A percentile compares a stretch with the other conserved stretches of the same genome.
Conservation (phyloP, 2,888 invertebrate genomes). For the Netelia virgata region DNA sequence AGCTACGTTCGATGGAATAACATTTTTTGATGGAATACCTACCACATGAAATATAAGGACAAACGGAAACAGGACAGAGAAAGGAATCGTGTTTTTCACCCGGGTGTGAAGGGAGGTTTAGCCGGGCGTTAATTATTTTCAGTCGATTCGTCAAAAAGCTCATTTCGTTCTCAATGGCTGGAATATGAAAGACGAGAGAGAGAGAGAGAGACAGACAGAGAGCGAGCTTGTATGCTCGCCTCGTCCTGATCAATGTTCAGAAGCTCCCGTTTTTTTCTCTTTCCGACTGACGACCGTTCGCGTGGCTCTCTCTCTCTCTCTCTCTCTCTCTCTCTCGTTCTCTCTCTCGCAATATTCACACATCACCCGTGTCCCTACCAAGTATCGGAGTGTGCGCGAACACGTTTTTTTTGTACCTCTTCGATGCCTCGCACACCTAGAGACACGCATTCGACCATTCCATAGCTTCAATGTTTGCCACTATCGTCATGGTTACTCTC, state of each 20-base stretch:
- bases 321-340: conserved; percentile 27
- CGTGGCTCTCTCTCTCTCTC: conserved; percentile 13
- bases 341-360: conserved; percentile 11
- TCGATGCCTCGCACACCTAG: conserved; percentile 22
- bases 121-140: conserved; percentile 50
- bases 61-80: conserved; percentile 60
- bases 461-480: conserved; percentile 73
- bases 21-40: no score
- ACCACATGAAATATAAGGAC: not conserved
- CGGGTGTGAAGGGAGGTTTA: not conserved
- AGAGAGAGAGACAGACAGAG: not conserved
- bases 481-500: conserved; percentile 77
- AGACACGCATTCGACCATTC: not conserved
- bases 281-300: not conserved
- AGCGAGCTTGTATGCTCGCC: not conserved
- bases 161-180: conserved; percentile 33
- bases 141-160: conserved; percentile 57
- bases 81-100: conserved; percentile 23
- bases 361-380: not conserved
- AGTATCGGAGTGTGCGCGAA: conserved; percentile 11
- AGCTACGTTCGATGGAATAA: no score
- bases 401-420: conserved; percentile 47
- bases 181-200: not conserved
- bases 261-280: not conserved
- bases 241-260: conserved; percentile 44